A percentile compares a stretch with the other conserved stretches of the same genome.
Conservation (phyloP, 1,140 invertebrate species). For the Rhopalosiphum padi region DNA sequence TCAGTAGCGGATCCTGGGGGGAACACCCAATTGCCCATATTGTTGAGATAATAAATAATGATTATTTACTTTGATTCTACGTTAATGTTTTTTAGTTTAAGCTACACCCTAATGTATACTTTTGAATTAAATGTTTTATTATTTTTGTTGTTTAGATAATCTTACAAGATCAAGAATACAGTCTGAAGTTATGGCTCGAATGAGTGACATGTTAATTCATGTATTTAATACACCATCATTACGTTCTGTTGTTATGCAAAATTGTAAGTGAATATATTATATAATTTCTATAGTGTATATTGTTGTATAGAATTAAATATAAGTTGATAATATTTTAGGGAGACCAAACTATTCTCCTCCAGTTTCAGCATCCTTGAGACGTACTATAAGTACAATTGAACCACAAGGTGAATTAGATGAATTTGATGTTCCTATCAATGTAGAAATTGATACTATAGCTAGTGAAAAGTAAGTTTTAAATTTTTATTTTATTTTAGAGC, state of each 20-base stretch:
- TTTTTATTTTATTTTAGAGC: background rate
- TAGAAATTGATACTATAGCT: background rate
- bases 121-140: background rate
- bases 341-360: background rate
- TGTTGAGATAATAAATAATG: background rate
- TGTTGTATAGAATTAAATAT: background rate
- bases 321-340: conserved; percentile 12
- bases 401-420: background rate
- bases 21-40: too few species aligned
- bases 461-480: background rate
- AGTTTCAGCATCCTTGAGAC: background rate
- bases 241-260: background rate
- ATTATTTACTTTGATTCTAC: background rate
- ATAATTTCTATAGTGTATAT: background rate
- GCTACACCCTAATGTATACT: background rate
- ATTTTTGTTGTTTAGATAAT: background rate
- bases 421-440: background rate
- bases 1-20: too few species aligned
- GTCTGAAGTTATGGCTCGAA: background rate
- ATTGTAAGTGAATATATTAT: conserved; percentile 16
- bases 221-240: conserved; percentile 32
- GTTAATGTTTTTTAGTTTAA: background rate
- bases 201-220: conserved; percentile 16
- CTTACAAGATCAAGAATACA: background rate
- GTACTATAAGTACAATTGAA: background rate